phyloP scores from a whole-genome alignment of 1,140 invertebrate species.

The Zaprionus nigranus region DNA sequence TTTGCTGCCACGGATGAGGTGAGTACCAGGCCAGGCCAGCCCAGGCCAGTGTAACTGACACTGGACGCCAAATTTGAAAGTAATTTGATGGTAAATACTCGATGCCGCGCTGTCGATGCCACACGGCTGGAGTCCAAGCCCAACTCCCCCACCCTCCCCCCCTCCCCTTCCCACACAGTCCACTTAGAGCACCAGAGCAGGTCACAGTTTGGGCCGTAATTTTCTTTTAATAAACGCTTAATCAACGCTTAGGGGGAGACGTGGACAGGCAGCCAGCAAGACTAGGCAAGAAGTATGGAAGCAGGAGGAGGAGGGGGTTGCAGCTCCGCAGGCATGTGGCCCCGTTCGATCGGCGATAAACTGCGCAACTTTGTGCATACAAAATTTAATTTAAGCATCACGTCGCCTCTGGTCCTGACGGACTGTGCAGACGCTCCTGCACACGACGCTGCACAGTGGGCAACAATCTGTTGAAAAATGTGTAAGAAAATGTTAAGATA shows the following conservation, averaged over 20 bases:
- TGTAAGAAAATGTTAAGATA: background rate
- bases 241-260: slow-evolving; percentile 42
- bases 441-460: slow-evolving; percentile 32
- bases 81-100: slow-evolving; percentile 53
- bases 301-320: background rate
- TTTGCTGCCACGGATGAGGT: slow-evolving; percentile 71
- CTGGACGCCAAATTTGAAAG: slow-evolving; percentile 43
- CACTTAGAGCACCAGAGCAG: background rate
- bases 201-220: slow-evolving; percentile 31
- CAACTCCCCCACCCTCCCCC: too few relatives aligned
- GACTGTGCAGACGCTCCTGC: slow-evolving; percentile 9
- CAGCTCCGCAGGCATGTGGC: slow-evolving; percentile 5
- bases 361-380: slow-evolving; percentile 46
- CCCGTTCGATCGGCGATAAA: slow-evolving; percentile 40
- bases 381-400: slow-evolving; percentile 54
- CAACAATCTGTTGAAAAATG: background rate
- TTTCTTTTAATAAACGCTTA: slow-evolving; percentile 67
- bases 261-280: background rate
- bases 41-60: slow-evolving; percentile 3
- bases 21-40: slow-evolving; percentile 26
- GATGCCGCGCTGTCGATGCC: slow-evolving; percentile 11
- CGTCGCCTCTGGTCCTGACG: slow-evolving; percentile 18
- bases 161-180: background rate
- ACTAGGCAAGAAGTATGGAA: background rate
- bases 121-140: background rate